Evolutionary conservation across 1,140 invertebrate species (phyloP).

Genomic region (Monomorium pharaonis): DNA sequence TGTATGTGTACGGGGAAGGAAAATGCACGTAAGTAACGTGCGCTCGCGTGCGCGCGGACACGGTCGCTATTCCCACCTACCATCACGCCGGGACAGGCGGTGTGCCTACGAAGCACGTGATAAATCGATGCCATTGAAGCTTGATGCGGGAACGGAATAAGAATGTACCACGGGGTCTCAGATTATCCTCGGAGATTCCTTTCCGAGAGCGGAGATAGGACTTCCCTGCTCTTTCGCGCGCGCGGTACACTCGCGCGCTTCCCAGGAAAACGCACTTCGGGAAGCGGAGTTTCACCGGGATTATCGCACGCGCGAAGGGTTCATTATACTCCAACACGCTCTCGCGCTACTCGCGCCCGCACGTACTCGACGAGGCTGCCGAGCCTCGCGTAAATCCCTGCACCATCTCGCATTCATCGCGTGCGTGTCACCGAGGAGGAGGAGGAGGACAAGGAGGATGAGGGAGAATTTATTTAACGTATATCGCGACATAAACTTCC

Average conservation of each 20-base stretch:
- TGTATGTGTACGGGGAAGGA: neutral
- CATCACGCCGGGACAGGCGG: constrained; percentile 62
- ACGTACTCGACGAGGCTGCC: constrained; percentile 28
- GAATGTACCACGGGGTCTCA: constrained; percentile 77
- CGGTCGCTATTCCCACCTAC: constrained; percentile 22
- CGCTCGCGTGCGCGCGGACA: neutral
- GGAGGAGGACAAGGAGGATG: constrained; percentile 37
- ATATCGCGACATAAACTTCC: neutral
- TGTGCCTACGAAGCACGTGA: constrained; percentile 76
- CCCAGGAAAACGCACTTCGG: constrained; percentile 75
- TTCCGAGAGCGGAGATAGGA: constrained; percentile 68
- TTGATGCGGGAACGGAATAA: constrained; percentile 81
- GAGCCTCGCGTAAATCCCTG: constrained; percentile 70
- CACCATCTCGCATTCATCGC: constrained; percentile 58
- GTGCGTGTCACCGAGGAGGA: constrained; percentile 54
- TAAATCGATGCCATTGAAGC: constrained; percentile 83
- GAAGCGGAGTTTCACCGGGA: constrained; percentile 77
- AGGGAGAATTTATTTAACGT: constrained; percentile 62
- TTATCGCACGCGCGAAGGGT: constrained; percentile 76
- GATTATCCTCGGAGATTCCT: constrained; percentile 83
- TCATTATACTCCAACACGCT: constrained; percentile 75
- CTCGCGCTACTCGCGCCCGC: constrained; percentile 61
- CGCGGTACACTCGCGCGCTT: constrained; percentile 4
- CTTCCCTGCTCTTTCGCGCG: constrained; percentile 27
- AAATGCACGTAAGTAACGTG: constrained; percentile 30